phyloP scores from a whole-genome alignment of 2,113 vertebrate species.

The Maccullochella peelii region DNA sequence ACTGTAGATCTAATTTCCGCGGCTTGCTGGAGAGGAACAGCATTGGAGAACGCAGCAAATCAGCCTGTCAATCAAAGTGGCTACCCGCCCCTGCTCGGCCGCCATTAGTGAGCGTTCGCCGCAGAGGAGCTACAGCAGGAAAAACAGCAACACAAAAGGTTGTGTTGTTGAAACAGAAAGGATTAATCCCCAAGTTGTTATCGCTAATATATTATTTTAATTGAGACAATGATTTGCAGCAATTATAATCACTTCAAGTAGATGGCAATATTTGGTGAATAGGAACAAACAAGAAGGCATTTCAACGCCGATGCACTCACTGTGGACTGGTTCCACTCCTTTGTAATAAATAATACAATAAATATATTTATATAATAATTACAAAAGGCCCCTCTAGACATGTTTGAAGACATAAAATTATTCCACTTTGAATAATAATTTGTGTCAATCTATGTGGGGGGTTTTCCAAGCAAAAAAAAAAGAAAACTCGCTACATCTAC shows the following conservation, averaged over 20 bases:
- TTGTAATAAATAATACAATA: neutral
- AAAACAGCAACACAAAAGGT: conserved; percentile 50
- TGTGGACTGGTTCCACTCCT: neutral
- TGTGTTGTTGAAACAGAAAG: conserved; percentile 57
- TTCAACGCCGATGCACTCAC: neutral
- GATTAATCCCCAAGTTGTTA: conserved; percentile 48
- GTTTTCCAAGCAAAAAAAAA: neutral
- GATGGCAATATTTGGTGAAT: conserved; percentile 20
- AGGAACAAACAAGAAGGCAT: conserved; percentile 13
- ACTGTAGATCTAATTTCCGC: conserved; percentile 78
- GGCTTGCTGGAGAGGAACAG: conserved; percentile 76
- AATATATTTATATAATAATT: no score
- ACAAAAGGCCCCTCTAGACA: neutral
- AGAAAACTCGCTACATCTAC: neutral
- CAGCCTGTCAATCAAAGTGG: conserved; percentile 76
- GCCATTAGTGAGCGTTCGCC: neutral
- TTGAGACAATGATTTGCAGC: conserved; percentile 38
- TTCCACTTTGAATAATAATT: neutral
- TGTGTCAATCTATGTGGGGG: neutral
- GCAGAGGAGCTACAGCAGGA: conserved; percentile 17
- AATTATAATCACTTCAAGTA: conserved; percentile 21
- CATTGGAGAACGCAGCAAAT: conserved; percentile 67
- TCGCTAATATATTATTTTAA: conserved; percentile 41
- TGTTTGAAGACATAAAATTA: neutral
- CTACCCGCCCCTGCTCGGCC: conserved; percentile 44